These are phyloP conservation scores for Halcyon smyrnensis DNA, from an alignment of 2,797 vertebrate species.

Conservation along the genomic window DNA sequence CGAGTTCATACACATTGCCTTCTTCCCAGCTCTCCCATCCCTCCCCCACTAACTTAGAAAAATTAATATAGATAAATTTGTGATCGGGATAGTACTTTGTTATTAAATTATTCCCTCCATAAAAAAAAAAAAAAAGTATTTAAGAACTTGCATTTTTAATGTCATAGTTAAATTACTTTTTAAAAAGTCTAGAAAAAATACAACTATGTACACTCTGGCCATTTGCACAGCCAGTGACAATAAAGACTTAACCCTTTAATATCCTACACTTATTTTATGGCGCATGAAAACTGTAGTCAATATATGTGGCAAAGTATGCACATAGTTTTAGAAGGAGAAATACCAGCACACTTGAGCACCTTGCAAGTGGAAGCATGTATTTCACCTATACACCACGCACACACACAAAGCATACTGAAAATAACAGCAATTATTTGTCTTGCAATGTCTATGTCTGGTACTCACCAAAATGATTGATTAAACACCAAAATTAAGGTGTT, in stretches of 20 bases:
- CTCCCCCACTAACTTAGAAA: not conserved
- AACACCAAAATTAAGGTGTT: not conserved
- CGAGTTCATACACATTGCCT: accelerated
- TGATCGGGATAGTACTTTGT: not conserved
- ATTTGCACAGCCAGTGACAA: not conserved
- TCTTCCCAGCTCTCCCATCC: not conserved
- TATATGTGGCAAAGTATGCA: not conserved
- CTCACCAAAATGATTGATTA: not conserved
- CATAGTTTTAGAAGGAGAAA: not conserved
- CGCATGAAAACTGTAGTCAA: not conserved
- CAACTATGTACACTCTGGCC: not conserved
- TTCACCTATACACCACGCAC: not conserved
- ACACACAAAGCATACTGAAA: not conserved
- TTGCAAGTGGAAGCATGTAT: not conserved
- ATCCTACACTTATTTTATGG: not conserved
- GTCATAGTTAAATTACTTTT: not conserved
- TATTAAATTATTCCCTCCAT: not conserved
- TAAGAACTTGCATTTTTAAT: constrained; percentile 13
- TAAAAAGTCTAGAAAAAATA: not conserved
- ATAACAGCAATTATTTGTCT: not conserved
- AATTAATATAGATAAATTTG: not conserved
- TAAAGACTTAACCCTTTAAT: not conserved
- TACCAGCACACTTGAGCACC: not conserved
- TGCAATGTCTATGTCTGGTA: too few species aligned
- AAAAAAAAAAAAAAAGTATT: not conserved